These are phyloP conservation scores for Drosophila pseudotalamancana DNA, from an alignment of 2,888 invertebrate genomes.

Conservation along the genomic window DNA sequence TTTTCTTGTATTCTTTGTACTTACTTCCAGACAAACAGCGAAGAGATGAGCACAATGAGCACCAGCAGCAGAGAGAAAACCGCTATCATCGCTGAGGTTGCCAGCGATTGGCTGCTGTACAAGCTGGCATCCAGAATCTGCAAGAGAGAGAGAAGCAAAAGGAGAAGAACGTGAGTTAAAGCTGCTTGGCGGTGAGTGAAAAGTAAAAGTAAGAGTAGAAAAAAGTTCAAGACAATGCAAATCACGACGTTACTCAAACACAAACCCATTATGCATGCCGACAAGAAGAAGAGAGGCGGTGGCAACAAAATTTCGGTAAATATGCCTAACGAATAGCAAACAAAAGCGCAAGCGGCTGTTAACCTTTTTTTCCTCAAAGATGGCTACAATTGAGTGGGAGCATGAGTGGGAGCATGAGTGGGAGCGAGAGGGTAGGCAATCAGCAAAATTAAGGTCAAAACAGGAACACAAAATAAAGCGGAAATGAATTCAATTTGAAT, in stretches of 20 bases:
- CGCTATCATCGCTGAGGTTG: slow-evolving; percentile 93
- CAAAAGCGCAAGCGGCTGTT: slow-evolving; percentile 66
- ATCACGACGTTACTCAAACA: slow-evolving; percentile 66
- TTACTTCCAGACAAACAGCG: slow-evolving; percentile 95
- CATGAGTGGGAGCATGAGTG: not conserved
- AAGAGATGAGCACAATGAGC: slow-evolving; percentile 91
- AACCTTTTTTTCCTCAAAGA: slow-evolving; percentile 55
- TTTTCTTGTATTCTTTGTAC: slow-evolving; percentile 83
- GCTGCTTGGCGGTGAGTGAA: slow-evolving; percentile 35
- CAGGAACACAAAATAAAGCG: not conserved
- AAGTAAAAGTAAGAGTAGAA: slow-evolving; percentile 53
- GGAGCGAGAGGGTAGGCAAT: slow-evolving; percentile 12
- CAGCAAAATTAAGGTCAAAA: slow-evolving; percentile 48
- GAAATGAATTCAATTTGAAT: slow-evolving; percentile 11
- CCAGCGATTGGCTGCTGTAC: slow-evolving; percentile 92
- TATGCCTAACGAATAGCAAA: slow-evolving; percentile 79
- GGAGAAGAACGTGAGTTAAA: slow-evolving; percentile 81
- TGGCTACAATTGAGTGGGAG: slow-evolving; percentile 19
- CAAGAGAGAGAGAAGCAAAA: slow-evolving; percentile 84
- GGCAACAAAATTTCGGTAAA: slow-evolving; percentile 58
- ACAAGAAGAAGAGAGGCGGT: slow-evolving; percentile 27
- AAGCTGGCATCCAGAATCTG: slow-evolving; percentile 96
- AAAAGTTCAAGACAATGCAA: slow-evolving; percentile 49
- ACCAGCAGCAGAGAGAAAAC: slow-evolving; percentile 92
- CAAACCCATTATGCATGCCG: slow-evolving; percentile 72